Evolutionary conservation across 2,888 invertebrate genomes (phyloP).

Genomic region (Pilophorus perplexus): DNA sequence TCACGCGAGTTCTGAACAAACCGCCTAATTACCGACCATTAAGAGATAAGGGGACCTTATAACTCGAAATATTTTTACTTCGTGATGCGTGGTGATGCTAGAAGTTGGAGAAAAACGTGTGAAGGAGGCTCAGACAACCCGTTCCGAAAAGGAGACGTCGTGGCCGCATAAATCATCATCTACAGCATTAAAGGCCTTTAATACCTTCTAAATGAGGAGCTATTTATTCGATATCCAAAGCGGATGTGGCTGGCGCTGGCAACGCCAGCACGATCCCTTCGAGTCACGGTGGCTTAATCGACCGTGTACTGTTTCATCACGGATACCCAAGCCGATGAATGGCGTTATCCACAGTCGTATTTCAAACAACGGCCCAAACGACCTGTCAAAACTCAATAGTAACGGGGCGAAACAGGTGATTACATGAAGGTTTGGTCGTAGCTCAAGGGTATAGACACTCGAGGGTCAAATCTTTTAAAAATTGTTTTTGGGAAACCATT

Average conservation of each 20-base stretch:
- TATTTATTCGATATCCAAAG: constrained; percentile 25
- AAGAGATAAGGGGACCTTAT: no score
- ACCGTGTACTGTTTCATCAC: constrained; percentile 33
- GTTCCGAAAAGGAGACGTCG: constrained; percentile 13
- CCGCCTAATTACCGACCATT: no score
- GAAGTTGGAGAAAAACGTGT: constrained; percentile 5
- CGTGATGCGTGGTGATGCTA: no score
- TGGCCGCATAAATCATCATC: constrained; percentile 29
- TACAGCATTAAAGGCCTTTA: constrained; percentile 17
- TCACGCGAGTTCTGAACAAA: no score
- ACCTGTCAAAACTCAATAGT: constrained; percentile 3
- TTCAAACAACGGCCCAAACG: constrained; percentile 8
- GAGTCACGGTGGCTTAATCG: constrained; percentile 35
- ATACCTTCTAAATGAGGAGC: constrained; percentile 27
- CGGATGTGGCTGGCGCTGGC: constrained; percentile 25
- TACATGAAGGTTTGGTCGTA: no score
- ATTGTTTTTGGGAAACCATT: no score
- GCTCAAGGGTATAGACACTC: no score
- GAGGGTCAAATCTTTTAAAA: no score
- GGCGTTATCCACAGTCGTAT: constrained; percentile 15
- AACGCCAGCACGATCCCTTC: constrained; percentile 15
- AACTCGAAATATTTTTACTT: no score
- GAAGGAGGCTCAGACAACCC: not conserved
- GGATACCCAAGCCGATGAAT: constrained; percentile 25
- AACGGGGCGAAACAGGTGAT: no score